Base-by-base conservation (phyloP, 2,797 vertebrate species). In the Sebastes alutus region DNA sequence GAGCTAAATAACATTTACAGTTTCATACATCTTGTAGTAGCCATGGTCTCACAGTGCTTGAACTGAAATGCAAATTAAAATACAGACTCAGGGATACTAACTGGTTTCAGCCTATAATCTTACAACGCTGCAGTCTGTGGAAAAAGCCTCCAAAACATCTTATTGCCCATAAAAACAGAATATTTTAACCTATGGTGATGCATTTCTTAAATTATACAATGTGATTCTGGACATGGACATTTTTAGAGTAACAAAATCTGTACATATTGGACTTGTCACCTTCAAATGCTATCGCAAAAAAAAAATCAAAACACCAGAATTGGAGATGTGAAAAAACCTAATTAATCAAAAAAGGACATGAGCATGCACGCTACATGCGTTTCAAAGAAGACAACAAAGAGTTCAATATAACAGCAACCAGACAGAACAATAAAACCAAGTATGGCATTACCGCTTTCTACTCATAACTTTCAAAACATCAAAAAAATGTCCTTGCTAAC, bases 1-100 rank as follows among this genome's bases (percentile, higher is more conserved):
- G 23, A 77, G 66, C 73, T 82, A 66, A 78, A 83, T 84, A 84
- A 73, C 94, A 95, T 95, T 93, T 95, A 95, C 94, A 95, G 38
- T 87, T 91, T 92, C 54, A 86, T 86, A 93, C 77, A 92, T 78
- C 33, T 83, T 27, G 64, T 83, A 85, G 85, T 87, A 87, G 91
- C 81, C 72, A 61, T 61, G 72, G 78, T 78, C 84, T 90, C 84
- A 91, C 93, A 95, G 92, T 91, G 94, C 92, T 93, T 90, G 32
- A 91, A 90, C 88, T 87, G 79, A 93, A 92, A 89, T 70, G 77
- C 60, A 81, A 84, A 85, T 77, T 29, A 78, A 79, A 86, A 81
- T 33, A 80, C 61, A 84, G 61, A 78, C 20, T 77, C 30, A 78
- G 55, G 65, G 49, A 71, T 66, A 49, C 25, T 13, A 83, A 59